A percentile compares a stretch with the other conserved stretches of the same genome.
Conservation (phyloP, 2,113 vertebrate species). For the Grammomys dolichurus region DNA sequence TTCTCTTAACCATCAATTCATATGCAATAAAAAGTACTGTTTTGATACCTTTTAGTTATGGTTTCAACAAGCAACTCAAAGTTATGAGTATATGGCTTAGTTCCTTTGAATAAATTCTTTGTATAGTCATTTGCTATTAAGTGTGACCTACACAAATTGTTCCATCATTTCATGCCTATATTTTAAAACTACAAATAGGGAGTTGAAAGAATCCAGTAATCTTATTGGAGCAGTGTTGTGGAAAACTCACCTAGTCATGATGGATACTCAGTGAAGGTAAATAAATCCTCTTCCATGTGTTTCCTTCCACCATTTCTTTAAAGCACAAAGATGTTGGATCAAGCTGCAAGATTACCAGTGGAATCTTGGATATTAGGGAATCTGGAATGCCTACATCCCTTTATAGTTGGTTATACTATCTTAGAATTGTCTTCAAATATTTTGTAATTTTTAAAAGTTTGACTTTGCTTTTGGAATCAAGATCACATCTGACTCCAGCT, state of each 20-base stretch:
- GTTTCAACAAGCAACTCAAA: neutral
- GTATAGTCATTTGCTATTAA: neutral
- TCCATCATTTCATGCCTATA: neutral
- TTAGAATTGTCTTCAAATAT: neutral
- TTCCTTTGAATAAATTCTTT: neutral
- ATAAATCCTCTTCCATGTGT: neutral
- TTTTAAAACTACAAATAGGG: neutral
- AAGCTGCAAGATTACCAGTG: neutral
- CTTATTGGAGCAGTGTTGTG: neutral
- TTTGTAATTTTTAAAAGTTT: neutral
- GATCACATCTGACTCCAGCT: neutral
- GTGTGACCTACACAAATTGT: neutral
- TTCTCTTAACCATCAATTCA: neutral
- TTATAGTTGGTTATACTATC: neutral
- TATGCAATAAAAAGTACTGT: neutral
- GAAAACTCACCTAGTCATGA: neutral
- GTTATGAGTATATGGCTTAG: neutral
- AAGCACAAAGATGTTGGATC: neutral
- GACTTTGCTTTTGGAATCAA: conserved; percentile 35
- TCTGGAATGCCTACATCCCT: neutral
- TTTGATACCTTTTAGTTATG: neutral
- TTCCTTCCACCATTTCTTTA: neutral
- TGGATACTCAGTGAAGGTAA: neutral
- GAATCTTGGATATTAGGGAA: neutral
- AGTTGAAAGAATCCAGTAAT: neutral